These are phyloP conservation scores for Ranitomeya imitator DNA, from an alignment of 2,113 vertebrate species.

Conservation along the genomic window DNA sequence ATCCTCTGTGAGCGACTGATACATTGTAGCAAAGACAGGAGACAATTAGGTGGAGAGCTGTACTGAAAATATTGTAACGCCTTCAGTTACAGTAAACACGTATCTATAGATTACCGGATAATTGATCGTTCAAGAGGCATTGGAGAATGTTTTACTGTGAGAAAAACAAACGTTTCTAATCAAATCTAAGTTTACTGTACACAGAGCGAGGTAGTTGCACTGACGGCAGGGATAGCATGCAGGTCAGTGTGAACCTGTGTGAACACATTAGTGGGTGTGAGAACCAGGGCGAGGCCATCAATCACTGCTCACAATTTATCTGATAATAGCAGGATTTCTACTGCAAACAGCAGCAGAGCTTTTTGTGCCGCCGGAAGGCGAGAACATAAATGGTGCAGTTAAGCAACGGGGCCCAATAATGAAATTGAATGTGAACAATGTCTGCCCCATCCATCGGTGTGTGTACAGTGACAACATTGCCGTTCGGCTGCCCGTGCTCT, in stretches of 20 bases:
- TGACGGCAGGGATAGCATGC: not conserved
- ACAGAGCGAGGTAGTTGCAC: not conserved
- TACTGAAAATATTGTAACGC: too few relatives aligned
- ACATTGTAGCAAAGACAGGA: too few relatives aligned
- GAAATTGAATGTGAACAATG: not conserved
- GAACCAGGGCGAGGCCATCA: not conserved
- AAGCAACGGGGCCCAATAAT: not conserved
- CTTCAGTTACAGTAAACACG: not conserved
- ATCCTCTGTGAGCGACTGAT: too few relatives aligned
- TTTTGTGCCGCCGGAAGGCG: not conserved
- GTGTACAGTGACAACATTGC: not conserved
- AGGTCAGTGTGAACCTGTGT: not conserved
- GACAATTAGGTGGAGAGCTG: too few relatives aligned
- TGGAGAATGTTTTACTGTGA: not conserved
- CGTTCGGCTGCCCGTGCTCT: not conserved
- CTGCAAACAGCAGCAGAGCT: not conserved
- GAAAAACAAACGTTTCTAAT: not conserved
- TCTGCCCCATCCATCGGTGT: rapidly evolving
- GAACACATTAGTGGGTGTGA: not conserved
- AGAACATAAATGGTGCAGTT: not conserved
- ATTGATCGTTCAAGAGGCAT: not conserved
- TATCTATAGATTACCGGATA: too few relatives aligned
- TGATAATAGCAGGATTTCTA: constrained; percentile 7
- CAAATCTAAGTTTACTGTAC: not conserved
- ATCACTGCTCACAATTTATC: not conserved